These are phyloP conservation scores for Homalodisca vitripennis DNA, from an alignment of 1,140 invertebrate species.

Conservation along the genomic window DNA sequence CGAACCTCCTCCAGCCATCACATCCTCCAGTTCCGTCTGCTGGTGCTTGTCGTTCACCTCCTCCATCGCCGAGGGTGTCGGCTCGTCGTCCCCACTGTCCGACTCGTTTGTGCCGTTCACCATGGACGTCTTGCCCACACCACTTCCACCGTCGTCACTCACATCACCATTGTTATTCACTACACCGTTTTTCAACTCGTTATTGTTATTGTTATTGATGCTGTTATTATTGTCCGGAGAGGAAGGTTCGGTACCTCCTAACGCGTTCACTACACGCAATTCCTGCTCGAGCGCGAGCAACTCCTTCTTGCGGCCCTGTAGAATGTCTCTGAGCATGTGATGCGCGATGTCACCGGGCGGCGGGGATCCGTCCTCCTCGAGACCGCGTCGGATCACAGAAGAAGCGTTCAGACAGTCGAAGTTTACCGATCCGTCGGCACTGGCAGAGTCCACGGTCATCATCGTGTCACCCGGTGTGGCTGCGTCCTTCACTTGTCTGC, in stretches of 20 bases:
- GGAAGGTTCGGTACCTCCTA: slow-evolving; percentile 44
- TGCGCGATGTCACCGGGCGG: slow-evolving; percentile 54
- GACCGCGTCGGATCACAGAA: slow-evolving; percentile 41
- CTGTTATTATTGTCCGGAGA: slow-evolving; percentile 54
- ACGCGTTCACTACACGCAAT: slow-evolving; percentile 48
- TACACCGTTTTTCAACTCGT: slow-evolving; percentile 46
- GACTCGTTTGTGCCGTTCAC: slow-evolving; percentile 55
- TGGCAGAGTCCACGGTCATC: slow-evolving; percentile 43
- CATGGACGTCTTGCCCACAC: slow-evolving; percentile 38
- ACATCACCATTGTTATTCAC: slow-evolving; percentile 38
- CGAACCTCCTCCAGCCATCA: slow-evolving; percentile 56
- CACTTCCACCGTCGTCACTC: slow-evolving; percentile 48
- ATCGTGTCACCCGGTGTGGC: slow-evolving; percentile 59
- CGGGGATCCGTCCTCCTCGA: slow-evolving; percentile 40
- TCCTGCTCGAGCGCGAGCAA: slow-evolving; percentile 63
- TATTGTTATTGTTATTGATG: slow-evolving; percentile 50
- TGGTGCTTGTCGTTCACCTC: slow-evolving; percentile 37
- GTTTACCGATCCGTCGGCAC: slow-evolving; percentile 35
- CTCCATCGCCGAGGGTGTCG: slow-evolving; percentile 50
- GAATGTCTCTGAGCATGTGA: slow-evolving; percentile 79
- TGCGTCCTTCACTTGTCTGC: slow-evolving; percentile 70
- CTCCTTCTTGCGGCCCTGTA: slow-evolving; percentile 78
- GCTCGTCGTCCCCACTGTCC: slow-evolving; percentile 52
- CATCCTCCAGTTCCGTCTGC: slow-evolving; percentile 54
- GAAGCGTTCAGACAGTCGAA: slow-evolving; percentile 41